Conservation (phyloP, 2,797 vertebrate genomes). For the Typhlichthys eigenmanni region DNA sequence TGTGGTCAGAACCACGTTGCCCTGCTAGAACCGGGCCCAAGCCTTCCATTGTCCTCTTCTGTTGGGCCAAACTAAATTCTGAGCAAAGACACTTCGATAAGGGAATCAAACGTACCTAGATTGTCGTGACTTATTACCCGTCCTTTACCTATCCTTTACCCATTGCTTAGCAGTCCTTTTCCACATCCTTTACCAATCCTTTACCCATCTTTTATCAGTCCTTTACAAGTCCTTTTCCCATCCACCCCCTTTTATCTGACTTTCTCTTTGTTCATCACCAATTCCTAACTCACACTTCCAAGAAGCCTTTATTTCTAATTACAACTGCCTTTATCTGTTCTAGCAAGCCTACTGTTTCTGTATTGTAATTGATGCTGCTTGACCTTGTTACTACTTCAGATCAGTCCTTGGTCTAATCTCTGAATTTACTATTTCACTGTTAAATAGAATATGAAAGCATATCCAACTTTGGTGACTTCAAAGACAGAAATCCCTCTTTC, state of each 20-base stretch:
- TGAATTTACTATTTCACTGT: too few relatives aligned
- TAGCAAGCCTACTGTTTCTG: constrained; percentile 3
- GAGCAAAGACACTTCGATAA: constrained; percentile 77
- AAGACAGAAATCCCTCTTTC: constrained; percentile 9
- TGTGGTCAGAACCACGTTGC: constrained; percentile 75
- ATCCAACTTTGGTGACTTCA: constrained; percentile 38
- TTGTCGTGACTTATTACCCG: constrained; percentile 4
- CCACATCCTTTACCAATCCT: background rate
- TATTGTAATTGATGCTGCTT: constrained; percentile 45
- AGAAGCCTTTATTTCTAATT: constrained; percentile 15
- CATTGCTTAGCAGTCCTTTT: background rate
- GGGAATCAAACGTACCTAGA: constrained; percentile 66
- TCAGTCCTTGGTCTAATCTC: too few relatives aligned
- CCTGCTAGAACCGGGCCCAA: constrained; percentile 77
- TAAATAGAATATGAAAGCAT: constrained; percentile 16
- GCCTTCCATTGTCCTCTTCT: constrained; percentile 76
- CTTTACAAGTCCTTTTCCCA: constrained; percentile 3
- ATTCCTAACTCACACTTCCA: background rate
- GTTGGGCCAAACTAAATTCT: constrained; percentile 78
- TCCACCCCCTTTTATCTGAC: background rate
- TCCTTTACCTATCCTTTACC: background rate
- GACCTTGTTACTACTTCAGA: background rate
- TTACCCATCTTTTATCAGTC: too few relatives aligned
- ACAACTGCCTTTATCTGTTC: constrained; percentile 51
- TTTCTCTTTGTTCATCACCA: background rate